A percentile compares a stretch with the other conserved stretches of the same genome.
phyloP scores from a whole-genome alignment of 2,797 vertebrate genomes.

The Artibeus jamaicensis region DNA sequence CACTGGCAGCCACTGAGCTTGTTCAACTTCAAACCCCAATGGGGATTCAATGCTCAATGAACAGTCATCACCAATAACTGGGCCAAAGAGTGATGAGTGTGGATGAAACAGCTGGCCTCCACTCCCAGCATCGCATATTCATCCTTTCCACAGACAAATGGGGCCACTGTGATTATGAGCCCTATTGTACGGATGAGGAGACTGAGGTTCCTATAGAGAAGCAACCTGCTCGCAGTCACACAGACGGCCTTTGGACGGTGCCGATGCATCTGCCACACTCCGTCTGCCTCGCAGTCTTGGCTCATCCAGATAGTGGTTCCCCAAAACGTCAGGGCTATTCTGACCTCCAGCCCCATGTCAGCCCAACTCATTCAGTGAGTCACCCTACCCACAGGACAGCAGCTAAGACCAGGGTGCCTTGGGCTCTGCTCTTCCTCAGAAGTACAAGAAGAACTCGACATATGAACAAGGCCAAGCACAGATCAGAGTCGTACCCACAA shows the following conservation, averaged over 20 bases:
- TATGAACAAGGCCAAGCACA: not conserved
- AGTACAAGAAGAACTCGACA: not conserved
- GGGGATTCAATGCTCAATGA: rapidly evolving
- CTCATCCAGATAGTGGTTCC: rapidly evolving
- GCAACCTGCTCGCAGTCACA: rapidly evolving
- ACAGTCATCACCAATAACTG: too few species aligned
- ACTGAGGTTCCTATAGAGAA: not conserved
- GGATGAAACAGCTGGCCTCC: not conserved
- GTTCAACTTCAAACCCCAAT: rapidly evolving
- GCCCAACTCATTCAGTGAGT: not conserved
- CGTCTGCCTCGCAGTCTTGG: rapidly evolving
- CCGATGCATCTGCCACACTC: rapidly evolving
- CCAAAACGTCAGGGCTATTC: rapidly evolving
- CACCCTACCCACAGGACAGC: rapidly evolving
- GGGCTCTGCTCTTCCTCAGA: not conserved
- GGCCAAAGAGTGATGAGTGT: rapidly evolving
- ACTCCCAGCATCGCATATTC: not conserved
- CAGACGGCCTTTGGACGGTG: rapidly evolving
- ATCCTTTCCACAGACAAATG: not conserved
- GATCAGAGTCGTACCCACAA: constrained; percentile 44
- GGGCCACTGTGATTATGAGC: rapidly evolving
- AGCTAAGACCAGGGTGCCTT: not conserved
- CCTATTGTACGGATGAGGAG: not conserved
- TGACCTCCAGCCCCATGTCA: not conserved
- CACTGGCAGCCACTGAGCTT: rapidly evolving